Evolutionary conservation across 2,797 vertebrate species (phyloP), one percentile per base, ranked within the genome.

Genomic region (Hozukius guyotensis): DNA sequence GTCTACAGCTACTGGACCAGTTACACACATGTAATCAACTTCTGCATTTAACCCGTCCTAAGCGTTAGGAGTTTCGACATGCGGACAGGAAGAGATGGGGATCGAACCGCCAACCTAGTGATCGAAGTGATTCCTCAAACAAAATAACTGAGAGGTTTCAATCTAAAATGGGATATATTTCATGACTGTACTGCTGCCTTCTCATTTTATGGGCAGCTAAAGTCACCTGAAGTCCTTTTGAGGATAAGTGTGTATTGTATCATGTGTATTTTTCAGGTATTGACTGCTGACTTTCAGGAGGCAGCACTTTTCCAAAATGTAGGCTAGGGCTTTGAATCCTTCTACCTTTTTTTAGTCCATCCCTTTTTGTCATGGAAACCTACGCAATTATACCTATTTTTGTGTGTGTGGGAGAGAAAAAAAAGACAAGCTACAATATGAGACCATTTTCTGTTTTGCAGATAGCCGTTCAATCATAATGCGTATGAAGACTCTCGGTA

Each of bases 371-470:
- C 4, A 49, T 16, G 9, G 53, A 74, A 81, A 75, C 22, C n/a
- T 9, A 1, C 0, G 2, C 53, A 83, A 70, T 80, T 69, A 64
- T 57, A 12, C 53, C 66, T 29, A 55, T 77, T 78, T 86, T 53
- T 84, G 11, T 56, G 34, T 16, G 8, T 12, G 20, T 16, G 2
- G n/a, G 49, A 22, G 2, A 20, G 3, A 11, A 61, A 42, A 42
- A 42, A 25, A 4, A 61, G 31, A 63, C 34, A 16, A 5, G 52
- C 65, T 38, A 31, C 62, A 63, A 63, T 61, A 42, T 63, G 6
- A 75, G 80, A 25, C 27, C 46, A 31, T 72, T 83, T 81, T 80
- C 14, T 29, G 38, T 66, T 66, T 49, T 31, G 56, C 65, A 72
- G 72, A 71, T 25, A 52, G 55, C 70, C 12, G 55, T 32, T 62